phyloP scores from a whole-genome alignment of 1,140 invertebrate species.

The Carposina sasakii region DNA sequence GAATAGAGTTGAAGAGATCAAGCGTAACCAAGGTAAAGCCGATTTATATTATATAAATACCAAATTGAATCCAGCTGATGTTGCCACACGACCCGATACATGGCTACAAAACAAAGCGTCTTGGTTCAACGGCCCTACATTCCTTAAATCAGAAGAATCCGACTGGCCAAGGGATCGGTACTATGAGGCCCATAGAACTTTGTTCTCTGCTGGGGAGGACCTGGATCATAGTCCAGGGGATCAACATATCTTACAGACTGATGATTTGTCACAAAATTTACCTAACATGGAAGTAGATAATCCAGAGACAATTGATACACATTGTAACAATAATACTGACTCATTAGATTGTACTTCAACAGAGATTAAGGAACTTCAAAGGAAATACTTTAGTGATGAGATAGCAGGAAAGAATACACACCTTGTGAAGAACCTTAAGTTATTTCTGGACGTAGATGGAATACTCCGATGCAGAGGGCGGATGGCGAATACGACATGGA shows the following conservation, averaged over 20 bases:
- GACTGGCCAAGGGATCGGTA: background rate
- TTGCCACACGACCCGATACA: background rate
- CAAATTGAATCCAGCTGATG: background rate
- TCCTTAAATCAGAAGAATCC: background rate
- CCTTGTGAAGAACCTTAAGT: slow-evolving; percentile 1
- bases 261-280: too few relatives aligned
- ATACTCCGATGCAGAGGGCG: slow-evolving; percentile 7
- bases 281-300: background rate
- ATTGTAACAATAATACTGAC: background rate
- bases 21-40: background rate
- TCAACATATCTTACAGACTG: too few relatives aligned
- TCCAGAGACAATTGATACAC: background rate
- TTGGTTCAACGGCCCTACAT: background rate
- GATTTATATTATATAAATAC: background rate
- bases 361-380: slow-evolving; percentile 6
- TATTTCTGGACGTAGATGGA: slow-evolving; percentile 1
- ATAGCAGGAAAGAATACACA: background rate
- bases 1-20: background rate
- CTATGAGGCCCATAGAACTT: background rate
- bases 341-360: background rate
- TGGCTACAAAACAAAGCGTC: background rate
- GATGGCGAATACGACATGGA: background rate
- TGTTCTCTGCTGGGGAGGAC: background rate
- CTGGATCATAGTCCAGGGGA: background rate
- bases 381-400: slow-evolving; percentile 6